Percentiles rank a stretch among this genome's conserved stretches.
phyloP scores from a whole-genome alignment of 2,113 vertebrate genomes.

The Sardina pilchardus region DNA sequence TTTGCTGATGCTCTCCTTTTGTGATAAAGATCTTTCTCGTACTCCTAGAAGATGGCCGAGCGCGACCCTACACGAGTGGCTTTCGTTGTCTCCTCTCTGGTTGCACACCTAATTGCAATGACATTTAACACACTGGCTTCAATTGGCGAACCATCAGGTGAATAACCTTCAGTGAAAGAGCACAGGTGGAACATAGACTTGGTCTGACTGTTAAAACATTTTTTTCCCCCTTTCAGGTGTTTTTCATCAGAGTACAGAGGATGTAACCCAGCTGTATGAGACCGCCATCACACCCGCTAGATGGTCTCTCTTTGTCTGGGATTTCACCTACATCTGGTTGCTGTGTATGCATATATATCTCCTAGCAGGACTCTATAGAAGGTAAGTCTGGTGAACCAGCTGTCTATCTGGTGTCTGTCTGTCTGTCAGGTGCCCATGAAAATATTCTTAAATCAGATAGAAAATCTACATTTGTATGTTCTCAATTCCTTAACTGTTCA shows the following conservation, averaged over 20 bases:
- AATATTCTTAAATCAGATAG: not conserved
- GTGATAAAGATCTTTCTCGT: not conserved
- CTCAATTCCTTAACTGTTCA: not conserved
- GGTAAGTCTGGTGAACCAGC: constrained; percentile 51
- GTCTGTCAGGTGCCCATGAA: not conserved
- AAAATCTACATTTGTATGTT: not conserved
- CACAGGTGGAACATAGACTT: not conserved
- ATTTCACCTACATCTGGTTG: constrained; percentile 60
- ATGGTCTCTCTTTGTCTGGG: constrained; percentile 66
- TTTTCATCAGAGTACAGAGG: constrained; percentile 59
- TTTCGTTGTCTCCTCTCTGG: constrained; percentile 54
- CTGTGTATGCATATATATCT: constrained; percentile 60
- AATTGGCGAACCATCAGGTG: constrained; percentile 54
- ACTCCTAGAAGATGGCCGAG: constrained; percentile 36
- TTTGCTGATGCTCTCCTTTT: not conserved
- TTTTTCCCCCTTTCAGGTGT: constrained; percentile 46
- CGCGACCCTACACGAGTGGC: constrained; percentile 33
- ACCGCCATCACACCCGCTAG: constrained; percentile 58
- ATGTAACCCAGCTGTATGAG: constrained; percentile 54
- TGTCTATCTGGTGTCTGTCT: too few relatives aligned
- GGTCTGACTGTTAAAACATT: not conserved
- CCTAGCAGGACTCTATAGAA: constrained; percentile 59
- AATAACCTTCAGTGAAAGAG: constrained; percentile 19
- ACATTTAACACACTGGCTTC: constrained; percentile 54
- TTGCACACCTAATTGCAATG: constrained; percentile 44